Evolutionary conservation across 2,888 invertebrate genomes (phyloP), one percentile per base, ranked within the genome.

Genomic region (Xylota sylvarum): DNA sequence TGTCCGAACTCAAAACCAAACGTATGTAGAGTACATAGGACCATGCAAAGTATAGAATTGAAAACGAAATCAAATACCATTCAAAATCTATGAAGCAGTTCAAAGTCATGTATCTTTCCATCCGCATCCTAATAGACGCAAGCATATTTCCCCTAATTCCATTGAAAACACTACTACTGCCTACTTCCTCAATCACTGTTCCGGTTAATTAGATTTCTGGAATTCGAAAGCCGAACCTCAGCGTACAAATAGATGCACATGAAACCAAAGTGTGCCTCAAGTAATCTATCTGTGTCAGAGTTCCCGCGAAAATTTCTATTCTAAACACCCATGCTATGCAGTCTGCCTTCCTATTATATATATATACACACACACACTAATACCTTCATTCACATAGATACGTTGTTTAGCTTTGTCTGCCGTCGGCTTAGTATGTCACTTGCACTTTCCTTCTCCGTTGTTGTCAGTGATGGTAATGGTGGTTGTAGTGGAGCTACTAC

Each of bases 391-490:
- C 52, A 40, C 67, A 84, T 40, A 74, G 73, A 56, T 67, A 79
- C 48, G 12, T 52, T 74, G 37, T 56, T 67, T 56, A 58, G 73
- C 79, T 84, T 52, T 62, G 77, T 82, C 69, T 82, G 77, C 82
- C 70, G 67, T 82, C 86, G 58, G 62, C 86, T 86, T 82, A 86
- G 73, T 73, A 62, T 86, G 82, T 81, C 86, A 86, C 82, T 86
- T 86, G 78, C 82, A 73, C 77, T 86, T 82, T 77, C 30, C 19
- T 50, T 48, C 58, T 58, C 17, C 35, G 30, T 19, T 55, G 30
- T 19, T 62, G 62, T 23, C 32, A 30, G 52, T 12, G 32, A n/a
- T n/a, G n/a, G n/a, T n/a, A n/a, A n/a, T n/a, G 23, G 23, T 23
- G 1, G 23, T 23, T 23, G 32, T 27, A 23, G 4, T 30, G 46